Evolutionary conservation across 2,113 vertebrate genomes (phyloP).

Genomic region (Myiopsitta monachus): DNA sequence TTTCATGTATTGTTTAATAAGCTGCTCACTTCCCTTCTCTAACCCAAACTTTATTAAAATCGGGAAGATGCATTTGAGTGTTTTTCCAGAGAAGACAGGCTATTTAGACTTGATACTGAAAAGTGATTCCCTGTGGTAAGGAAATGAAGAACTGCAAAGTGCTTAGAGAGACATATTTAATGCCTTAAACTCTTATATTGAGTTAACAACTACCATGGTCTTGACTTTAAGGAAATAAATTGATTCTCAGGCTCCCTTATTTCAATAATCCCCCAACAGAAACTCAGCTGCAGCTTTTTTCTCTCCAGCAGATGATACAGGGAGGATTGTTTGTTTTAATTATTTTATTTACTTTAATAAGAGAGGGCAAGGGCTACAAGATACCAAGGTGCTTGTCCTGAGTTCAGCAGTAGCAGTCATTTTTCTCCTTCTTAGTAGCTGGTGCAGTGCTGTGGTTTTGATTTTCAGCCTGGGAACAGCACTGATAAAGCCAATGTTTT

Average conservation of each 20-base stretch:
- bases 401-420: too few relatives aligned
- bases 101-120: conserved; percentile 46
- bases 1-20: conserved; percentile 60
- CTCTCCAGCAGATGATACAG: background rate
- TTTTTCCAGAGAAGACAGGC: conserved; percentile 61
- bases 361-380: background rate
- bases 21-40: conserved; percentile 41
- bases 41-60: conserved; percentile 68
- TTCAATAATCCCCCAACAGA: conserved; percentile 48
- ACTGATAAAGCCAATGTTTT: too few relatives aligned
- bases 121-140: conserved; percentile 57
- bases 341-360: background rate
- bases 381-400: background rate
- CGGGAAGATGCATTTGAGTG: conserved; percentile 34
- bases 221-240: conserved; percentile 60
- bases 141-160: conserved; percentile 63
- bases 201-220: conserved; percentile 60
- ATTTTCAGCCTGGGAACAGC: too few relatives aligned
- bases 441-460: too few relatives aligned
- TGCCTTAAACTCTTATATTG: conserved; percentile 54
- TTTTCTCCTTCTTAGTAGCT: too few relatives aligned
- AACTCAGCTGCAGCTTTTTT: conserved; percentile 19
- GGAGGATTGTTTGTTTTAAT: background rate
- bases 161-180: conserved; percentile 67
- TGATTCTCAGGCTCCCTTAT: conserved; percentile 55